phyloP scores from a whole-genome alignment of 1,140 invertebrate genomes.

The Nasonia giraulti region DNA sequence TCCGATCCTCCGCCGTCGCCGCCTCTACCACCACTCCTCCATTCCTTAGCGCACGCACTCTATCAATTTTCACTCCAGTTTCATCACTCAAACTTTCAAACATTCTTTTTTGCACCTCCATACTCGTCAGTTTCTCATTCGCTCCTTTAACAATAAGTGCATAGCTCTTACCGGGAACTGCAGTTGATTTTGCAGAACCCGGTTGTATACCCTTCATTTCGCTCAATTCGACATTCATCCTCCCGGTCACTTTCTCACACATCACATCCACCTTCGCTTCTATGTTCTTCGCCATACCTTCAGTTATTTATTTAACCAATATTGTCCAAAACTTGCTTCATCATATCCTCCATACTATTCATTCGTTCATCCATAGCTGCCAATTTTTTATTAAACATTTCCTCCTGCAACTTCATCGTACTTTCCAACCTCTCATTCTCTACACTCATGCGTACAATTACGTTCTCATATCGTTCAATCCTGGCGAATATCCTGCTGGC shows the following conservation, averaged over 20 bases:
- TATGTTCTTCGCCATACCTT: neutral
- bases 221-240: neutral
- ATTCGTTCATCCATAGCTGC: too few relatives aligned
- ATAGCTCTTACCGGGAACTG: neutral
- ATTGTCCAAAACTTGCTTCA: too few relatives aligned
- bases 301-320: constrained; percentile 46
- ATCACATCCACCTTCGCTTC: neutral
- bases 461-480: too few relatives aligned
- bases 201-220: too few relatives aligned
- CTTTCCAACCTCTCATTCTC: too few relatives aligned
- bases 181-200: too few relatives aligned
- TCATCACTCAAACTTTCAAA: neutral
- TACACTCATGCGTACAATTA: too few relatives aligned
- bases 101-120: constrained; percentile 2
- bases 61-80: neutral
- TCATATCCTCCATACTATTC: too few relatives aligned
- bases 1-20: neutral
- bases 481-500: too few relatives aligned
- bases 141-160: constrained; percentile 8
- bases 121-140: neutral
- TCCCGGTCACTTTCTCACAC: neutral
- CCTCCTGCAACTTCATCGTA: too few relatives aligned
- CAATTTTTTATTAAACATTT: too few relatives aligned
- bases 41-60: neutral
- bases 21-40: constrained; percentile 14